These are phyloP conservation scores for Meiosimyza platycephala DNA, from an alignment of 2,888 invertebrate genomes.

Conservation along the genomic window DNA sequence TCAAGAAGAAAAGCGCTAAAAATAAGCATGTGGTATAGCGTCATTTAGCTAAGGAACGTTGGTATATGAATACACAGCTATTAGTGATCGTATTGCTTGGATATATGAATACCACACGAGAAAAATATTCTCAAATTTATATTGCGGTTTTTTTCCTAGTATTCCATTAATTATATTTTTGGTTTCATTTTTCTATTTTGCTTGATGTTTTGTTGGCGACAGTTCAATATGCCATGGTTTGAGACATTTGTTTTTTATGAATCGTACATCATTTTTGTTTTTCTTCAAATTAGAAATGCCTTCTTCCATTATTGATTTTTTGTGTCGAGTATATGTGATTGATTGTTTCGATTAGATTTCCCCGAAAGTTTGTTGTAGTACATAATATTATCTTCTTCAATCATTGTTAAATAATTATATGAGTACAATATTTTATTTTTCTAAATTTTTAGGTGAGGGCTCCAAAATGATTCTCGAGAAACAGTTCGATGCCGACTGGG, in stretches of 20 bases:
- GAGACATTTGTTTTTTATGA: too few relatives aligned
- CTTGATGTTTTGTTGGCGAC: too few relatives aligned
- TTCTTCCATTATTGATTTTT: too few relatives aligned
- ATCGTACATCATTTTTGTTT: too few relatives aligned
- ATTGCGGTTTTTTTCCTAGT: not conserved
- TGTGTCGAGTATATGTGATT: too few relatives aligned
- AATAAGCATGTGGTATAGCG: conserved; percentile 18
- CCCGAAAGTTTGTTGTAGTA: too few relatives aligned
- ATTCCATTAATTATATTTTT: not conserved
- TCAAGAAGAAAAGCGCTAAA: conserved; percentile 15
- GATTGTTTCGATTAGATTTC: too few relatives aligned
- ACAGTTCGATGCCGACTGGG: conserved; percentile 83
- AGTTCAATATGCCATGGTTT: too few relatives aligned
- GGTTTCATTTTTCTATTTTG: not conserved
- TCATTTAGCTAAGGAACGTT: not conserved
- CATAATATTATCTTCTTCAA: too few relatives aligned
- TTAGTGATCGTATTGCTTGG: conserved; percentile 23
- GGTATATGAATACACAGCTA: conserved; percentile 13
- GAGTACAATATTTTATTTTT: conserved; percentile 1
- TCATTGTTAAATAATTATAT: not conserved
- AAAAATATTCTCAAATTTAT: conserved; percentile 8
- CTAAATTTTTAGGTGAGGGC: conserved; percentile 69
- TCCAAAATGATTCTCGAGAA: conserved; percentile 81
- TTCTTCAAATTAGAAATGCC: too few relatives aligned
- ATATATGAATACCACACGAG: not conserved